Base-by-base conservation (phyloP, 2,888 invertebrate genomes). In the Erebia aethiops region DNA sequence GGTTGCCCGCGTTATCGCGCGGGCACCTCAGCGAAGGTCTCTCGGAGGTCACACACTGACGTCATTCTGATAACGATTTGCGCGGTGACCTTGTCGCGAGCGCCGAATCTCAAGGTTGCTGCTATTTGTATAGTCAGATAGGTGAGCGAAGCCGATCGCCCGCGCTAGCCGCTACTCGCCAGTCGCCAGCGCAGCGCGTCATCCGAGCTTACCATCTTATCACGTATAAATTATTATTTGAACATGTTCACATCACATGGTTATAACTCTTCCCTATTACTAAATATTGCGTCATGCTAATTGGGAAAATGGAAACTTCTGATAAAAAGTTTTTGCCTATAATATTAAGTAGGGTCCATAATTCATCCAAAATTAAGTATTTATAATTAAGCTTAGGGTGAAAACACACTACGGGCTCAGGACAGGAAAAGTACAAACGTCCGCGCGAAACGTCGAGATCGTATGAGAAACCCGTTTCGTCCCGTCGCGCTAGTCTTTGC, bases 11-110 rank as follows among this genome's bases (percentile, higher is more conserved):
- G 84, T 87, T 90, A 90, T 89, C 90, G 86, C 88, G 84, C 90
- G 87, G 87, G 88, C 91, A 91, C 91, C 91, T 90, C 89, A 81
- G 81, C 85, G 80, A 85, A 85, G 85, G 85, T 85, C 85, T 76
- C 79, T 74, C 81, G 91, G 90, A 92, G 92, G 92, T 93, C 90
- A 87, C 83, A 79, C 83, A 86, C 85, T 91, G 89, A 92, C 93
- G 92, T 92, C 91, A 92, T 87, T 80, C 84, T 92, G 93, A 93
- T 93, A 93, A 93, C 91, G 89, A 92, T 92, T 92, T 88, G 92
- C 92, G 90, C 89, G 88, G 83, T 92, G 92, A 92, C 92, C 92
- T 92, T 93, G 92, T 87, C 91, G 88, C 87, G 88, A 83, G 86
- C 90, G 91, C 91, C 91, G 88, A 93, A 93, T 88, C 84, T 87